phyloP scores from a whole-genome alignment of 2,113 vertebrate species.

The Erythrolamprus reginae region DNA sequence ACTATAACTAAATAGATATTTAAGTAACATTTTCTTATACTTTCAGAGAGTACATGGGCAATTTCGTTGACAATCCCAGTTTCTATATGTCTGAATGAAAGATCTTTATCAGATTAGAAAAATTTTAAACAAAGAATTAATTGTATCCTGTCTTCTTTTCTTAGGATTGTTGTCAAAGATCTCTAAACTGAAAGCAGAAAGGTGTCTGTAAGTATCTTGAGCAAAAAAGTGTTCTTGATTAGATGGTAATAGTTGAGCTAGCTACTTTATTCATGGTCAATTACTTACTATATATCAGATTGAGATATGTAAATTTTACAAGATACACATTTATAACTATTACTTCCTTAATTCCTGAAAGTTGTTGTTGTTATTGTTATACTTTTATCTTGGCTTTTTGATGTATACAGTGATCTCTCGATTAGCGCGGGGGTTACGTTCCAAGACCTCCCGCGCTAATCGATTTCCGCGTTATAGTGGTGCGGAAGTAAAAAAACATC shows the following conservation, averaged over 20 bases:
- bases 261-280: not conserved
- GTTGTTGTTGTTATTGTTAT: not conserved
- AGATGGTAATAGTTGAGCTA: conserved; percentile 21
- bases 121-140: conserved; percentile 24
- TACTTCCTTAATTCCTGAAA: not conserved
- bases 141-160: conserved; percentile 33
- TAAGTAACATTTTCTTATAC: not conserved
- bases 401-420: too few relatives aligned
- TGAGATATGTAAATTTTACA: not conserved
- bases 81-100: not conserved
- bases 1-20: not conserved
- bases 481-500: too few relatives aligned
- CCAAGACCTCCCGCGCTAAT: too few relatives aligned
- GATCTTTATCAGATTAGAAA: not conserved
- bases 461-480: too few relatives aligned
- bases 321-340: not conserved
- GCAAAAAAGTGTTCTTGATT: conserved; percentile 23
- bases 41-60: not conserved
- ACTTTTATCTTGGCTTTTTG: not conserved
- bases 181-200: conserved; percentile 88
- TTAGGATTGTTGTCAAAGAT: conserved; percentile 90
- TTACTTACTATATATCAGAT: not conserved
- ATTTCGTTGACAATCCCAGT: conserved; percentile 10
- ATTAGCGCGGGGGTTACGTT: too few relatives aligned
- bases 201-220: conserved; percentile 86